phyloP scores from a whole-genome alignment of 2,113 vertebrate genomes.

The Planiliza haematocheilus region DNA sequence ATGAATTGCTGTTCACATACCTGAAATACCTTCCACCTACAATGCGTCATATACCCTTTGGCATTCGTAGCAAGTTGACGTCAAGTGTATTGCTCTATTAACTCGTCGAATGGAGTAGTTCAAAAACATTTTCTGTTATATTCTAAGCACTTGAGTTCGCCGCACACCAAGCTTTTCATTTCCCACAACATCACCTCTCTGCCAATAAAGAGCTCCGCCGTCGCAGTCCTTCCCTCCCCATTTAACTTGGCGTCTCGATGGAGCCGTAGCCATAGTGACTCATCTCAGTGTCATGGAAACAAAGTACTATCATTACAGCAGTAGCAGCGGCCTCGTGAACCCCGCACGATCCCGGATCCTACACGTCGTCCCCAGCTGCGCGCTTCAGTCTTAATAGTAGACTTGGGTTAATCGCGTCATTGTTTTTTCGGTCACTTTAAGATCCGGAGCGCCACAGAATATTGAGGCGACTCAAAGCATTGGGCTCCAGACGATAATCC shows the following conservation, averaged over 20 bases:
- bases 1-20: no score
- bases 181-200: slow-evolving; percentile 8
- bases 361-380: not conserved
- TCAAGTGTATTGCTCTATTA: no score
- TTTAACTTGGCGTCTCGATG: slow-evolving; percentile 22
- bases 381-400: not conserved
- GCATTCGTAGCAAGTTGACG: no score
- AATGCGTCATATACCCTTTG: no score
- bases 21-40: no score
- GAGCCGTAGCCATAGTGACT: slow-evolving; percentile 46
- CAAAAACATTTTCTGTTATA: no score
- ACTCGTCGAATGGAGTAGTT: no score
- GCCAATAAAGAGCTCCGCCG: not conserved
- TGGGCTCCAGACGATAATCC: slow-evolving; percentile 21
- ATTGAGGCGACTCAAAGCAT: not conserved
- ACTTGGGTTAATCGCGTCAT: no score
- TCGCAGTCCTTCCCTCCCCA: not conserved
- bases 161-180: slow-evolving; percentile 16
- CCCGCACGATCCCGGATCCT: slow-evolving; percentile 11
- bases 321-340: slow-evolving; percentile 6
- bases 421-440: no score
- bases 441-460: no score
- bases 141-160: no score
- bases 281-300: slow-evolving; percentile 63
- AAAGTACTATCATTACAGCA: slow-evolving; percentile 4